These are phyloP conservation scores for Liodrosophila aerea DNA, from an alignment of 2,888 invertebrate genomes.

Conservation along the genomic window DNA sequence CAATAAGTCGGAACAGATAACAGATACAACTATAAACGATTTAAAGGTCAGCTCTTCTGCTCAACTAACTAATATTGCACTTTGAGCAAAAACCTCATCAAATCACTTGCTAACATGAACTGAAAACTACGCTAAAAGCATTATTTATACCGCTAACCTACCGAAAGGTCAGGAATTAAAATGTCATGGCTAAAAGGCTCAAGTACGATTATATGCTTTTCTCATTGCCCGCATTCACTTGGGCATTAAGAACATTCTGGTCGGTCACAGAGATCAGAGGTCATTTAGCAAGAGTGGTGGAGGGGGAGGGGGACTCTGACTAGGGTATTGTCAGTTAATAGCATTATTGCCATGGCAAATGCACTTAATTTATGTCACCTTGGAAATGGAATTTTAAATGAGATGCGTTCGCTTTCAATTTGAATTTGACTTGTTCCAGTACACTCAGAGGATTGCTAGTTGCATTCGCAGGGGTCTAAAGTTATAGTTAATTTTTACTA, in stretches of 20 bases:
- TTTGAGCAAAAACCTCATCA: background rate
- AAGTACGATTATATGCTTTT: slow-evolving; percentile 16
- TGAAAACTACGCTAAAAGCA: background rate
- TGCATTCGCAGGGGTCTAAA: no score
- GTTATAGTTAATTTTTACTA: no score
- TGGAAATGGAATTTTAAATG: slow-evolving; percentile 52
- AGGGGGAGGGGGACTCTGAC: slow-evolving; percentile 22
- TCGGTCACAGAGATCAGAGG: slow-evolving; percentile 6
- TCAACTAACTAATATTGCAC: no score
- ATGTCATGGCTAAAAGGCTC: slow-evolving; percentile 32
- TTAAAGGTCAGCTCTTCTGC: no score
- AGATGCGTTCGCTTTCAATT: slow-evolving; percentile 48
- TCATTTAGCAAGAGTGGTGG: slow-evolving; percentile 7
- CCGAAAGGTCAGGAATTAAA: slow-evolving; percentile 22
- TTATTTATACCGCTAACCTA: slow-evolving; percentile 17
- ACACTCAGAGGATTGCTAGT: slow-evolving; percentile 17
- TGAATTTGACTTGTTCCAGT: slow-evolving; percentile 8
- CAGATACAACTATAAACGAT: no score
- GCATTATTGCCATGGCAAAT: slow-evolving; percentile 45
- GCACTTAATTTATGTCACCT: slow-evolving; percentile 55
- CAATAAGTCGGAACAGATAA: background rate
- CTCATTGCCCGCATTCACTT: slow-evolving; percentile 15
- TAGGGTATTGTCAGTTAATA: slow-evolving; percentile 44
- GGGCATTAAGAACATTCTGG: slow-evolving; percentile 15
- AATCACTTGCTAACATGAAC: background rate